These are phyloP conservation scores for Phylloscopus trochiloides DNA, from an alignment of 2,113 vertebrate genomes.

Conservation along the genomic window DNA sequence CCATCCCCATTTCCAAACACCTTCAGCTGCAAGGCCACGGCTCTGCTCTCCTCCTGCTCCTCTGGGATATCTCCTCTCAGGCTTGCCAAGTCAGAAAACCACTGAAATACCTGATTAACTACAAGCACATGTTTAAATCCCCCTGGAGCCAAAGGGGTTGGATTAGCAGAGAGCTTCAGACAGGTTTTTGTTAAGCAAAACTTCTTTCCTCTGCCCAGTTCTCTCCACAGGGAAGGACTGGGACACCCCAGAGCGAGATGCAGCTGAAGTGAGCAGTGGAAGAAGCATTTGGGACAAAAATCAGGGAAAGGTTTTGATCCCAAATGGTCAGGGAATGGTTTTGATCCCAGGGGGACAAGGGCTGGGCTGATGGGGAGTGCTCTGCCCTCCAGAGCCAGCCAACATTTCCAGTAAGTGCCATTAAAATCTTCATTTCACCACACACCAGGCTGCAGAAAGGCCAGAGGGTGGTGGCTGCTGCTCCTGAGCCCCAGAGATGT, in stretches of 20 bases:
- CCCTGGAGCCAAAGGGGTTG: background rate
- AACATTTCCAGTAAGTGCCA: background rate
- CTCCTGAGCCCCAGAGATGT: background rate
- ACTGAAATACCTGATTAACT: slow-evolving; percentile 43
- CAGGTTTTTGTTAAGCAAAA: background rate
- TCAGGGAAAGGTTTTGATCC: background rate
- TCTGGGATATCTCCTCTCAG: background rate
- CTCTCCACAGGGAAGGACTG: background rate
- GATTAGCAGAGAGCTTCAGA: background rate
- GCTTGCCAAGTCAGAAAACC: slow-evolving; percentile 6
- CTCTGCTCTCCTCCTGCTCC: background rate
- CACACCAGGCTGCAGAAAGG: background rate
- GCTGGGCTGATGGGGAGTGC: background rate
- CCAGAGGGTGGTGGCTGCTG: background rate
- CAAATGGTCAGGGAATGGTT: background rate
- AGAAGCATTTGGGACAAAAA: background rate
- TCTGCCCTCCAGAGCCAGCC: background rate
- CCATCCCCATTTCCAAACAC: background rate
- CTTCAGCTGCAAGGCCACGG: background rate
- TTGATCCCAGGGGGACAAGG: background rate
- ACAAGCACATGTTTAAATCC: slow-evolving; percentile 25
- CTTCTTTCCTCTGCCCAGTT: background rate
- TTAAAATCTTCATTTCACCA: background rate
- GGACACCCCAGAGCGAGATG: background rate
- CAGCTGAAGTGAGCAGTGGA: background rate